Percentiles rank a stretch among this genome's conserved stretches.
These are phyloP conservation scores for Tenthredo livida DNA, from an alignment of 2,888 invertebrate species.

Conservation along the genomic window DNA sequence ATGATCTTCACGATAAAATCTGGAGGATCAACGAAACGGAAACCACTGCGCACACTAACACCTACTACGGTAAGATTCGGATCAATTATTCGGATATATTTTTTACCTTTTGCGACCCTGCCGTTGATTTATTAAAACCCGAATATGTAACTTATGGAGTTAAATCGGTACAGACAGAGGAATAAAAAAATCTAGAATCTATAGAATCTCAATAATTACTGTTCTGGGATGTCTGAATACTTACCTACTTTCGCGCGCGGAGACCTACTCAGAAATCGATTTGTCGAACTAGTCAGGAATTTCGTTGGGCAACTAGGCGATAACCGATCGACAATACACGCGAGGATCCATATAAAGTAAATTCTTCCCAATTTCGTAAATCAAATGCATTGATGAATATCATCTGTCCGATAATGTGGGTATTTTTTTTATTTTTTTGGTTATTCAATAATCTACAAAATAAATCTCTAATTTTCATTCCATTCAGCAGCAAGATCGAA, in stretches of 20 bases:
- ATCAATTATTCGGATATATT: not conserved
- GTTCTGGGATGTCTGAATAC: not conserved
- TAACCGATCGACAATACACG: not conserved
- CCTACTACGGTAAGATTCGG: slow-evolving; percentile 23
- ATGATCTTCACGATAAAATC: slow-evolving; percentile 30
- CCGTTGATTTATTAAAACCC: not conserved
- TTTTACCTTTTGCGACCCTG: not conserved
- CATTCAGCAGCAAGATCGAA: too few relatives aligned
- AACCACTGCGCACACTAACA: not conserved
- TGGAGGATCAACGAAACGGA: not conserved
- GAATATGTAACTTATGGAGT: not conserved
- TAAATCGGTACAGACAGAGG: not conserved
- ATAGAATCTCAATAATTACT: not conserved
- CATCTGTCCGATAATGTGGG: too few relatives aligned
- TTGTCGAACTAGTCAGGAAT: not conserved
- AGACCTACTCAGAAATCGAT: not conserved
- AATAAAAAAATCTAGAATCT: not conserved
- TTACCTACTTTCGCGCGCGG: not conserved
- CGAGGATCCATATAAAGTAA: not conserved
- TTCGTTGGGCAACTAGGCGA: not conserved
- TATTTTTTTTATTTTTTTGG: too few relatives aligned
- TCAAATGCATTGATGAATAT: too few relatives aligned
- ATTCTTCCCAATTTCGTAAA: too few relatives aligned
- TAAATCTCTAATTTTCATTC: too few relatives aligned
- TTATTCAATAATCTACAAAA: too few relatives aligned